Evolutionary conservation across 1,140 invertebrate genomes (phyloP).

Genomic region (Chionoecetes opilio): DNA sequence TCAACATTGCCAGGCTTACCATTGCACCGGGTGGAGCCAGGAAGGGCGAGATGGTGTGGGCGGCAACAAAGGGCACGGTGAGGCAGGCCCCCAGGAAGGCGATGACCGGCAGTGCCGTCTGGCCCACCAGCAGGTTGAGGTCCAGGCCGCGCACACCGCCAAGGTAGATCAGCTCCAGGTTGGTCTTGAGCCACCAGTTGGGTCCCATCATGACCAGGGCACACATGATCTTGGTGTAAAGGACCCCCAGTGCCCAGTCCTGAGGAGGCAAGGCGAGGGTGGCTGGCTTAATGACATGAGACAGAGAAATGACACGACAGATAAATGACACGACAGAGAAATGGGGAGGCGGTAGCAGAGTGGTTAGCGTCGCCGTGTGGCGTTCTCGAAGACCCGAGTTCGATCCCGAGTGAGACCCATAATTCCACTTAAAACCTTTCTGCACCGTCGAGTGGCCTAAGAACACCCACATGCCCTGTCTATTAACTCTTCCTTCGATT

Average conservation of each 20-base stretch:
- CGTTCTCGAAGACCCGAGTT: no score
- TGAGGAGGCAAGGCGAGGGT: constrained; percentile 83
- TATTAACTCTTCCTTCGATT: no score
- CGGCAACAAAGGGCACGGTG: constrained; percentile 94
- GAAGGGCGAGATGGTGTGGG: constrained; percentile 92
- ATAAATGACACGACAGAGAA: no score
- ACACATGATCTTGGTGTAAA: constrained; percentile 99
- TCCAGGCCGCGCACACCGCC: constrained; percentile 97
- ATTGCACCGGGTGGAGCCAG: constrained; percentile 84
- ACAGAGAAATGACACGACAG: no score
- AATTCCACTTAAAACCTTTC: no score
- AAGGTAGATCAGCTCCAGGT: constrained; percentile 92
- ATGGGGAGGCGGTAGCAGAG: no score
- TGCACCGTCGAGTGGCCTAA: no score
- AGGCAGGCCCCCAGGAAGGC: constrained; percentile 93
- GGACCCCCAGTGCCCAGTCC: constrained; percentile 98
- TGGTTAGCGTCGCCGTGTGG: no score
- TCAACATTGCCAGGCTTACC: constrained; percentile 60
- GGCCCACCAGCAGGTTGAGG: constrained; percentile 92
- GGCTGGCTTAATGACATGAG: no score
- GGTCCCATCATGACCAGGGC: constrained; percentile 98
- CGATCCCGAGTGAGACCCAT: no score
- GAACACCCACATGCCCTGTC: no score
- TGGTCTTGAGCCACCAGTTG: constrained; percentile 95
- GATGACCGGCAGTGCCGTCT: constrained; percentile 95